These are phyloP conservation scores for Larimichthys polyactis DNA, from an alignment of 2,113 vertebrate genomes.

Conservation along the genomic window DNA sequence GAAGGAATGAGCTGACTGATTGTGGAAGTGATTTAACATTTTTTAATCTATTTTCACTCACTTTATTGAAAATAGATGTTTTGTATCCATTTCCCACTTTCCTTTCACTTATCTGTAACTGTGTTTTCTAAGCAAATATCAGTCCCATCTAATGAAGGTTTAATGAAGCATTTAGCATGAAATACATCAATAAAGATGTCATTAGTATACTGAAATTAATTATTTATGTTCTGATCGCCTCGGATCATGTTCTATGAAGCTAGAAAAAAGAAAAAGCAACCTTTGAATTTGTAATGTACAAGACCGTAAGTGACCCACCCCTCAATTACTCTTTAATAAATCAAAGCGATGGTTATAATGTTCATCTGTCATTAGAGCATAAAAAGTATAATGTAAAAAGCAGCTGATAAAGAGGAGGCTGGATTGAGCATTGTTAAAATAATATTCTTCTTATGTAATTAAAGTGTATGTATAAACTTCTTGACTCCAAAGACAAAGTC, in stretches of 20 bases:
- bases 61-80: not conserved
- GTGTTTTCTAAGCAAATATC: not conserved
- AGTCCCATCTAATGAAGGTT: not conserved
- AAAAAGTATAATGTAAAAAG: not conserved
- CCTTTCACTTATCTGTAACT: not conserved
- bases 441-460: not conserved
- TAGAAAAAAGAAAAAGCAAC: not conserved
- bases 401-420: not conserved
- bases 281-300: not conserved
- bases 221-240: conserved; percentile 13
- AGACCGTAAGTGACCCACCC: not conserved
- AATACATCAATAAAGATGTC: conserved; percentile 2
- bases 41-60: not conserved
- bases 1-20: not conserved
- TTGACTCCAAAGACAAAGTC: not conserved
- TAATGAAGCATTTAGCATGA: not conserved
- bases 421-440: not conserved
- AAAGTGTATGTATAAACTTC: not conserved
- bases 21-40: not conserved
- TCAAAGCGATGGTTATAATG: not conserved
- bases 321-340: not conserved
- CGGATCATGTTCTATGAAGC: not conserved
- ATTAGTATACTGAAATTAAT: conserved; percentile 10
- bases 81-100: not conserved
- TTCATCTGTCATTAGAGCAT: not conserved